phyloP scores from a whole-genome alignment of 2,888 invertebrate genomes.

The Alcis repandata region DNA sequence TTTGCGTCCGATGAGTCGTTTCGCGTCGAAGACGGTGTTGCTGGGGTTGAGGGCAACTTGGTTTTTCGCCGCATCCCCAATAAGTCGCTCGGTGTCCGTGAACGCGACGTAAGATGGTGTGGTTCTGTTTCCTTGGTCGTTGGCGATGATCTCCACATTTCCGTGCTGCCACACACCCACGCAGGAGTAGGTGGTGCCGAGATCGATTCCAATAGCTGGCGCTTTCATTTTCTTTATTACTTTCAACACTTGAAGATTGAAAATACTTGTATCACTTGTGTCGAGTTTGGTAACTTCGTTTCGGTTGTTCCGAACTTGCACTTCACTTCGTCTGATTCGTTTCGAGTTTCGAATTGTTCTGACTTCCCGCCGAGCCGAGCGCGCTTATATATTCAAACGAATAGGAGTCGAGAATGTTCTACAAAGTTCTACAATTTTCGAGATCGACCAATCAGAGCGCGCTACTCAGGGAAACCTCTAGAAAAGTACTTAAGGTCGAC shows the following conservation, averaged over 20 bases:
- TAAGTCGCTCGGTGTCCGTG: slow-evolving; percentile 89
- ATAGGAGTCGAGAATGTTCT: slow-evolving; percentile 14
- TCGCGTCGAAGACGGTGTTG: slow-evolving; percentile 92
- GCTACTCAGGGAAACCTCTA: not conserved
- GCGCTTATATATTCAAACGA: slow-evolving; percentile 17
- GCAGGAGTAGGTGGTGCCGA: slow-evolving; percentile 86
- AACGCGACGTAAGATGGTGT: slow-evolving; percentile 92
- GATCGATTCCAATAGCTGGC: slow-evolving; percentile 86
- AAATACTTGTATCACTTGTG: slow-evolving; percentile 9
- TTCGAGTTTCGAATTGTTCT: slow-evolving; percentile 20
- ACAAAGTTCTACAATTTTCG: slow-evolving; percentile 11
- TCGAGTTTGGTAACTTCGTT: slow-evolving; percentile 8
- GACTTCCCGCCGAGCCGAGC: slow-evolving; percentile 18
- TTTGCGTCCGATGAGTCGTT: slow-evolving; percentile 92
- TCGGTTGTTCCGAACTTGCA: slow-evolving; percentile 8
- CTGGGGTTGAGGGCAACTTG: slow-evolving; percentile 90
- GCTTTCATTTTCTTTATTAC: slow-evolving; percentile 60
- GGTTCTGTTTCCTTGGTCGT: slow-evolving; percentile 90
- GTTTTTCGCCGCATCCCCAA: slow-evolving; percentile 91
- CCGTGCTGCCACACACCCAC: slow-evolving; percentile 87
- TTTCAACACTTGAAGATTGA: slow-evolving; percentile 8
- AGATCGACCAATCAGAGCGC: slow-evolving; percentile 18
- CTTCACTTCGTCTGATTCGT: slow-evolving; percentile 18
- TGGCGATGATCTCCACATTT: slow-evolving; percentile 91
- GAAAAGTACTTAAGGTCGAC: slow-evolving; percentile 10